Evolutionary conservation across 2,113 vertebrate species (phyloP).

Genomic region (Salvelinus namaycush): DNA sequence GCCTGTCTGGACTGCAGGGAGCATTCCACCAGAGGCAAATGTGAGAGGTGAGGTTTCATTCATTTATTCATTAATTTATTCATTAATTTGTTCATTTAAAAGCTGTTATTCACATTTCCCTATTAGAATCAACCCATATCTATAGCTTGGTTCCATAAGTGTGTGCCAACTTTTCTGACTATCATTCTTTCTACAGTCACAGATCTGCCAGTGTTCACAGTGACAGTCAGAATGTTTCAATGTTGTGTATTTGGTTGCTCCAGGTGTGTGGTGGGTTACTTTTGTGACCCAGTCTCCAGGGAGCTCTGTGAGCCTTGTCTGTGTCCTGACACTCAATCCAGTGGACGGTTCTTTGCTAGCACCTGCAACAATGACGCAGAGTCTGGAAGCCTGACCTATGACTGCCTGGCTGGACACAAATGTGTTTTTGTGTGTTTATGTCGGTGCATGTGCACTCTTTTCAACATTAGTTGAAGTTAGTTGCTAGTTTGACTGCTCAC

Average conservation of each 20-base stretch:
- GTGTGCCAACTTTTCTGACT: no score
- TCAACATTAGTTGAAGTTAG: not conserved
- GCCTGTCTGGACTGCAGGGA: slow-evolving; percentile 72
- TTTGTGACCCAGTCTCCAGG: slow-evolving; percentile 73
- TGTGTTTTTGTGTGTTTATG: slow-evolving; percentile 59
- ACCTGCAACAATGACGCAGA: slow-evolving; percentile 73
- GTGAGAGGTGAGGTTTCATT: slow-evolving; percentile 72
- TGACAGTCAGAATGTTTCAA: not conserved
- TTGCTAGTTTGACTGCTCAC: no score
- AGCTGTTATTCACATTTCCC: no score
- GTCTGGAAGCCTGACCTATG: slow-evolving; percentile 67
- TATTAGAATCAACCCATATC: no score
- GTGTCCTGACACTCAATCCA: slow-evolving; percentile 78
- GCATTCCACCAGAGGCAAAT: slow-evolving; percentile 72
- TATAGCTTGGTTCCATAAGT: no score
- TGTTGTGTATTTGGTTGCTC: slow-evolving; percentile 15
- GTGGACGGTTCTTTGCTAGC: slow-evolving; percentile 78
- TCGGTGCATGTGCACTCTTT: not conserved
- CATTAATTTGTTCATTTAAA: not conserved
- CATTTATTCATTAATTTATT: no score
- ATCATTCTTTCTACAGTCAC: not conserved
- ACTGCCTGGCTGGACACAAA: slow-evolving; percentile 77
- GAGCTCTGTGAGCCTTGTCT: slow-evolving; percentile 78
- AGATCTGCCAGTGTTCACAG: not conserved
- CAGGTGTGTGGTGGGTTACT: slow-evolving; percentile 83